These are phyloP conservation scores for Agrypnia vestita DNA, from an alignment of 1,140 invertebrate genomes.

Conservation along the genomic window DNA sequence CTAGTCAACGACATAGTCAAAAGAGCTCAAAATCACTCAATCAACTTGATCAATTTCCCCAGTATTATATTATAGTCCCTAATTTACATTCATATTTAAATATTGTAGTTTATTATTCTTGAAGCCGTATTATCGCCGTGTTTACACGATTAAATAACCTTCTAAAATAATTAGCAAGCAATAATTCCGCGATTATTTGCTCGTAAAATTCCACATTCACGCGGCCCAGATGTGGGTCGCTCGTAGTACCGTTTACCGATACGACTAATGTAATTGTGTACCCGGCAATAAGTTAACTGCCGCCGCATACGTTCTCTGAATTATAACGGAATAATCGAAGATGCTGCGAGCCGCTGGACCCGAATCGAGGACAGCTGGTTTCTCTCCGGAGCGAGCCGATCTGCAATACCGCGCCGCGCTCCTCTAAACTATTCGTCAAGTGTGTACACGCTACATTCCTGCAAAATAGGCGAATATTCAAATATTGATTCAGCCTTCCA, in stretches of 20 bases:
- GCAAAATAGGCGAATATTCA: too few relatives aligned
- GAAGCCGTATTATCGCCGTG: neutral
- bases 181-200: constrained; percentile 13
- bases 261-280: neutral
- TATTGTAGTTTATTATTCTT: too few relatives aligned
- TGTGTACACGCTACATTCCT: too few relatives aligned
- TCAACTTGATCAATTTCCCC: too few relatives aligned
- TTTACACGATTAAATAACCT: neutral
- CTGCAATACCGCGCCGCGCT: neutral
- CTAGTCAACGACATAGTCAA: too few relatives aligned
- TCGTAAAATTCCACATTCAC: constrained; percentile 6
- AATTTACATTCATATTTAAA: too few relatives aligned
- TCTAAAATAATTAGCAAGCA: neutral
- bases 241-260: neutral
- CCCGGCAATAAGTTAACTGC: neutral
- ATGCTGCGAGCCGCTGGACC: constrained; percentile 36
- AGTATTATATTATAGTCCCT: too few relatives aligned
- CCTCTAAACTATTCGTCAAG: neutral
- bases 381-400: constrained; percentile 22
- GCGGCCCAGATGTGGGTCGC: neutral
- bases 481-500: too few relatives aligned
- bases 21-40: too few relatives aligned
- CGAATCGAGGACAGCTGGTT: constrained; percentile 30
- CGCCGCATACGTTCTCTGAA: constrained; percentile 33
- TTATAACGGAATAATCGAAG: constrained; percentile 47